A percentile compares a stretch with the other conserved stretches of the same genome.
Conservation (phyloP, 2,888 invertebrate species). For the Heterodera filipjevi region DNA sequence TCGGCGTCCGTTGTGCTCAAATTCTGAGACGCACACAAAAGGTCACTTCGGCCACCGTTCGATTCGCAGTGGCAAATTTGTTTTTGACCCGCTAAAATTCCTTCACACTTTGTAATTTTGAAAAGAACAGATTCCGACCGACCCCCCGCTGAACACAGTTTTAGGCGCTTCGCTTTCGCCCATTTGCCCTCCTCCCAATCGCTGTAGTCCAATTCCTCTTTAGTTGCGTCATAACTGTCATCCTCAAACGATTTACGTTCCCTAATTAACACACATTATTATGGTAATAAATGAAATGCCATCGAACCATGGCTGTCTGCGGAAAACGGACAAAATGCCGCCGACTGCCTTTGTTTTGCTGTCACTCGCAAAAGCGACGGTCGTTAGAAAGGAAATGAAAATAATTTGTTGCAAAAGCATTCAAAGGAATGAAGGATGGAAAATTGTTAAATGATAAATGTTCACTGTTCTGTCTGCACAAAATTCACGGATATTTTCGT, state of each 20-base stretch:
- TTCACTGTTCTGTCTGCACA: too few relatives aligned
- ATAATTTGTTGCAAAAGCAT: background rate
- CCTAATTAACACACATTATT: background rate
- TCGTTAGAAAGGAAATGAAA: background rate
- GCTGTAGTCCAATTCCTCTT: background rate
- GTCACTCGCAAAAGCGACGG: background rate
- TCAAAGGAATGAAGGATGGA: background rate
- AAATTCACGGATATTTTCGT: too few relatives aligned
- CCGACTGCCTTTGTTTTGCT: background rate
- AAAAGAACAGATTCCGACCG: background rate
- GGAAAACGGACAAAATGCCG: background rate
- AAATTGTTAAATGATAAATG: background rate
- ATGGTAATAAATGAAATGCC: background rate
- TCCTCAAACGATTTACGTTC: slow-evolving; percentile 18
- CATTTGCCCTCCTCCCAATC: background rate
- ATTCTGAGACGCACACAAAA: background rate
- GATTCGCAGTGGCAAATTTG: slow-evolving; percentile 4
- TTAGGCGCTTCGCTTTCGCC: background rate
- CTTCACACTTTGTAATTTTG: background rate
- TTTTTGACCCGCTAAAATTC: background rate
- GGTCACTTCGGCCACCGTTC: background rate
- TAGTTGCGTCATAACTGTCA: slow-evolving; percentile 12
- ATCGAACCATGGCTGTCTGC: background rate
- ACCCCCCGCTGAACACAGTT: background rate
- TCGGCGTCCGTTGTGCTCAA: background rate